These are phyloP conservation scores for Psittacula derbiana DNA, from an alignment of 2,797 vertebrate species.

Conservation along the genomic window DNA sequence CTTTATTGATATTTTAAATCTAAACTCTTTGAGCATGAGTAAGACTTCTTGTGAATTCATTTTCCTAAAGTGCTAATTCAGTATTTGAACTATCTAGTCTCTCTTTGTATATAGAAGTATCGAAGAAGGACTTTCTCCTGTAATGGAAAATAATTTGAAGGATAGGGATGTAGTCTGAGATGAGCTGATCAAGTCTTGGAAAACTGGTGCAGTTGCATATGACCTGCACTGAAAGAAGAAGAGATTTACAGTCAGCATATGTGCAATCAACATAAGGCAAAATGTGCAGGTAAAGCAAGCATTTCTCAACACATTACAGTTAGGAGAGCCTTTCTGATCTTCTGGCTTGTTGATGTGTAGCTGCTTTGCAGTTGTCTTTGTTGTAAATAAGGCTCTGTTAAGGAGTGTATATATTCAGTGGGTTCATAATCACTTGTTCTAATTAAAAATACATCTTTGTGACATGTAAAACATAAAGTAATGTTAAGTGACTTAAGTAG, in stretches of 20 bases:
- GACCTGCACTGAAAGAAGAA: conserved; percentile 8
- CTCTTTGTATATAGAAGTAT: conserved; percentile 52
- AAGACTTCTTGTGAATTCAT: not conserved
- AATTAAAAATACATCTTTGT: not conserved
- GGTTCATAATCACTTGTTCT: not conserved
- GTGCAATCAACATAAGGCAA: conserved; percentile 5
- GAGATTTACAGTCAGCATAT: conserved; percentile 9
- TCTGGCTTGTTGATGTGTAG: not conserved
- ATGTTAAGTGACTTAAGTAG: not conserved
- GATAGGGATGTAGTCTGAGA: not conserved
- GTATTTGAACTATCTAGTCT: conserved; percentile 46
- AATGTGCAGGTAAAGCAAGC: conserved; percentile 40
- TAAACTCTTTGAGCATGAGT: not conserved
- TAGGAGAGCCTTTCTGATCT: not conserved
- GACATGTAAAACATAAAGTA: not conserved
- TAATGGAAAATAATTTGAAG: conserved; percentile 22
- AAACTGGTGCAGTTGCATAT: not conserved
- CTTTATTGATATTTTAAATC: not conserved
- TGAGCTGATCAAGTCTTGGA: conserved; percentile 18
- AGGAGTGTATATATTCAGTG: not conserved
- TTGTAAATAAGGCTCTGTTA: not conserved
- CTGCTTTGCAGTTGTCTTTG: not conserved
- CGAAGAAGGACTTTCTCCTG: conserved; percentile 20
- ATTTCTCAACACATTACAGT: fast-evolving
- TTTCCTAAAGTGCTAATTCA: conserved; percentile 12